Evolutionary conservation across 1,140 invertebrate genomes (phyloP), one percentile per base, ranked within the genome.

Genomic region (Dendrolimus kikuchii): DNA sequence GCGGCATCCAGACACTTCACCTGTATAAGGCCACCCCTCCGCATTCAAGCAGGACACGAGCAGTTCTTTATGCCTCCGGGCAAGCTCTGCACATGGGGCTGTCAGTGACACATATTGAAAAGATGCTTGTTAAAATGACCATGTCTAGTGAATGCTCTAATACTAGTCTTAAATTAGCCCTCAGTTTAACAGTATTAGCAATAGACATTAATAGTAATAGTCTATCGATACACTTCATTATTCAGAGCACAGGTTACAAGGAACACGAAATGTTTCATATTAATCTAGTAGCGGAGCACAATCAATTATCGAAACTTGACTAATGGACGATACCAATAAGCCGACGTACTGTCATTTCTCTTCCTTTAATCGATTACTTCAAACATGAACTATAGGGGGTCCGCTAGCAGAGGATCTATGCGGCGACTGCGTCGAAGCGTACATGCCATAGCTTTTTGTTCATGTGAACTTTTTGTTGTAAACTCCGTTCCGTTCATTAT

Each of bases 301-400:
- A 86, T 86, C 76, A 77, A 86, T 86, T 84, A 84, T 79, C 77
- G 66, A 83, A 84, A 81, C 71, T 77, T 82, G 77, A 86, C 66
- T 75, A 80, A 86, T 86, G 65, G 74, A 66, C 65, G 67, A 69
- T 66, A 63, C 71, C 57, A 71, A 71, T 78, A 77, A 76, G 72
- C 62, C 68, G 77, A 82, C 79, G 70, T 74, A 64, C 73, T 86
- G 82, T 84, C 82, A 86, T 86, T 86, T 84, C 81, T 86, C 82
- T 82, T 84, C 71, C 74, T 66, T 74, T 83, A 82, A 86, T 86
- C 80, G 82, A 82, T 83, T 81, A 83, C 70, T 83, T 78, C 71
- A 81, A 80, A 75, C 74, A 77, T 75, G 65, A 78, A 55, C 80
- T 75, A 67, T 76, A 82, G 79, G 81, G 81, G 81, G 79, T 79